Evolutionary conservation across 1,140 invertebrate species (phyloP).

Genomic region (Drosophila yakuba): DNA sequence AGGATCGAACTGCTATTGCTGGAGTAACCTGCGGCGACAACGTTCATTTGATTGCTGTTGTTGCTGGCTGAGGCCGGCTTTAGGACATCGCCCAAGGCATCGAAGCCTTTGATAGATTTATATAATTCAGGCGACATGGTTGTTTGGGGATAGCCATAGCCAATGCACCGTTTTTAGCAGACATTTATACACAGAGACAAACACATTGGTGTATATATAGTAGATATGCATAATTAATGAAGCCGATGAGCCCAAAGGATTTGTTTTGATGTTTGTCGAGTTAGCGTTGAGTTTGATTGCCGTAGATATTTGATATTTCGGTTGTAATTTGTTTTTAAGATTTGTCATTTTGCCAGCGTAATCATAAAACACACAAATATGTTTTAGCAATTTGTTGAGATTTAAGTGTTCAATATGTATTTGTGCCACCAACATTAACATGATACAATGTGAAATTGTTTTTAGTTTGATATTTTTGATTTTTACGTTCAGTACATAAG

Average conservation of each 20-base stretch:
- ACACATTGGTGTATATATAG: constrained; percentile 64
- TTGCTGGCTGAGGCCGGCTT: constrained; percentile 86
- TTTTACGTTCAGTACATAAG: constrained; percentile 68
- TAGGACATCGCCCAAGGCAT: constrained; percentile 90
- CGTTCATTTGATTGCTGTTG: constrained; percentile 83
- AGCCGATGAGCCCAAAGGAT: constrained; percentile 63
- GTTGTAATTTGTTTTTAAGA: constrained; percentile 9
- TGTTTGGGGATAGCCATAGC: constrained; percentile 56
- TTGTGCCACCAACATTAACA: constrained; percentile 83
- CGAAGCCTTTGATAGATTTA: constrained; percentile 86
- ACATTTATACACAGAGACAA: constrained; percentile 79
- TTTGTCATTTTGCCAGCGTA: constrained; percentile 39
- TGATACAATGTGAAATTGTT: constrained; percentile 67
- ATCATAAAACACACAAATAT: constrained; percentile 41
- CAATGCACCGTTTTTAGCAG: constrained; percentile 70
- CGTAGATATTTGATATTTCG: constrained; percentile 37
- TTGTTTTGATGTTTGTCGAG: constrained; percentile 33
- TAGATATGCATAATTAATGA: constrained; percentile 51
- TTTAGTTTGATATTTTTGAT: constrained; percentile 52
- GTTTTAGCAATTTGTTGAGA: constrained; percentile 51
- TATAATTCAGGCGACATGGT: constrained; percentile 43
- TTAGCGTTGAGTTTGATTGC: constrained; percentile 40
- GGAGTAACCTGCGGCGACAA: constrained; percentile 77
- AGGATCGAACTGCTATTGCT: constrained; percentile 80
- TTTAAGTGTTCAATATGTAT: constrained; percentile 45